Base-by-base conservation (phyloP, 2,797 vertebrate species). In the Danio kyathit region DNA sequence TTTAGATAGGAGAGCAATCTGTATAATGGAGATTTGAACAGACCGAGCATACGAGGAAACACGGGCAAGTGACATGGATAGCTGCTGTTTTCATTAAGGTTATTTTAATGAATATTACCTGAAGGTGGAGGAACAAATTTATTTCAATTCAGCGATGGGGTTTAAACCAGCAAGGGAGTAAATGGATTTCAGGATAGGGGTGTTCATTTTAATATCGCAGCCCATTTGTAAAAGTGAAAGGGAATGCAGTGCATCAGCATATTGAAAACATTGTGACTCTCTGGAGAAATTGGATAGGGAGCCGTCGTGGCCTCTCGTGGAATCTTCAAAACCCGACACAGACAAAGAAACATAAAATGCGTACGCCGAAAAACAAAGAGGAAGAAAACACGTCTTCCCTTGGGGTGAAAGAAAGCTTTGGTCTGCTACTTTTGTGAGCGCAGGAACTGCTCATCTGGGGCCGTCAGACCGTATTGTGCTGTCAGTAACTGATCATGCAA, bases 121-220 rank as follows among this genome's bases (percentile, higher is more conserved):
- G 87, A 78, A 86, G 82, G 86, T 43, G 60, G 71, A 82, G 67
- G 81, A 85, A 82, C 74, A 56, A 75, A 89, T 90, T 88, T 85
- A 88, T 90, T 91, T 88, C 67, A 87, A 85, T 87, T 79, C 85
- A 81, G 83, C 71, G 81, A 83, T 83, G 74, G 29, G 74, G 84
- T 88, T 83, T 74, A 87, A 81, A 86, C 74, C 85, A 76, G 86
- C 86, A 88, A 59, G 89, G 85, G 81, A 86, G 86, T 87, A 90
- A 90, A 90, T 88, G 83, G 88, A 89, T 92, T 91, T 86, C 74
- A 85, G 76, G 84, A 89, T 48, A 78, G 84, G 59, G 81, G 85
- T 90, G 87, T 90, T 91, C 85, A 83, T 89, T 89, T 91, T 88
- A 89, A 92, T 89, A 90, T 90, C 73, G 74, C 59, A 72, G 85